Conservation (phyloP, 2,888 invertebrate species). For the Dynastes grantii region DNA sequence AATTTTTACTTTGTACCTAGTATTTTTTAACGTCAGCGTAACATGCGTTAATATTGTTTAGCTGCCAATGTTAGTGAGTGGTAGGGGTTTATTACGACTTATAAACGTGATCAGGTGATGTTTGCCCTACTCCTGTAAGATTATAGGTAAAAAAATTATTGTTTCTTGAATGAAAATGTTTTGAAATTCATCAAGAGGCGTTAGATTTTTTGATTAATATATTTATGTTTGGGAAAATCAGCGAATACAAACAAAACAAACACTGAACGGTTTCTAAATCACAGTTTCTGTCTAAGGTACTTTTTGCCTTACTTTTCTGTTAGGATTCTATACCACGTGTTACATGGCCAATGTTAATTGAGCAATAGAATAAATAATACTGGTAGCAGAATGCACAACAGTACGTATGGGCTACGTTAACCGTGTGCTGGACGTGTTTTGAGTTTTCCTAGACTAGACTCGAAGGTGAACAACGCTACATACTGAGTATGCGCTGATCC, state of each 20-base stretch:
- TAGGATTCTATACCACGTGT: constrained; percentile 27
- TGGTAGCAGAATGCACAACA: not conserved
- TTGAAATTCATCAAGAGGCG: not conserved
- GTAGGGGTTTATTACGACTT: constrained; percentile 15
- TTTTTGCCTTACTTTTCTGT: constrained; percentile 23
- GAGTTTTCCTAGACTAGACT: constrained; percentile 35
- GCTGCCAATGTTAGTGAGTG: constrained; percentile 20
- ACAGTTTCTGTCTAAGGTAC: constrained; percentile 29
- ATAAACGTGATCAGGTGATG: constrained; percentile 49
- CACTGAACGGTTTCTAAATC: no score
- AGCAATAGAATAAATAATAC: constrained; percentile 40
- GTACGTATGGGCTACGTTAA: constrained; percentile 1
- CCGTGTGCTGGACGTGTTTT: constrained; percentile 26
- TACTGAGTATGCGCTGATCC: constrained; percentile 41
- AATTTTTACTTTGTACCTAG: not conserved
- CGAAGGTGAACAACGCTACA: constrained; percentile 33
- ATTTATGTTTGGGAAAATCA: constrained; percentile 45
- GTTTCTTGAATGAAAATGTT: constrained; percentile 27
- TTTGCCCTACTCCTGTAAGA: not conserved
- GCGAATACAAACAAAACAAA: constrained; percentile 45
- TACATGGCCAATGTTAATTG: constrained; percentile 33
- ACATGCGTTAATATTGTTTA: constrained; percentile 3
- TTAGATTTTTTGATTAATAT: not conserved
- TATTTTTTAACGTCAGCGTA: not conserved
- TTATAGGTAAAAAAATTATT: not conserved